These are phyloP conservation scores for Kradibia gibbosae DNA, from an alignment of 1,140 invertebrate genomes.

Conservation along the genomic window DNA sequence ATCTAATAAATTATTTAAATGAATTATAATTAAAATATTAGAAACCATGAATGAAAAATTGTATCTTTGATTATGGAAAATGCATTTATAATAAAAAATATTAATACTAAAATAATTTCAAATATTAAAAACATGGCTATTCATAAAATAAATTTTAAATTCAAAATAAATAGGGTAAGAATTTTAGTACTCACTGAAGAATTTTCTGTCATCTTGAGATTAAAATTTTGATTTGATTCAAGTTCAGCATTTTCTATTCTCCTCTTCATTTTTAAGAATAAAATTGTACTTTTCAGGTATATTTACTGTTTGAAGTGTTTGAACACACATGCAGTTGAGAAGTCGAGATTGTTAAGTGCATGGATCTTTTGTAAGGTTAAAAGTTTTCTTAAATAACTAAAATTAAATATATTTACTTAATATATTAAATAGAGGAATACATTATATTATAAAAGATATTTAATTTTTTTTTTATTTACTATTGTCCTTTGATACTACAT, in stretches of 20 bases:
- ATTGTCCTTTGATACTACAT: conserved; percentile 52
- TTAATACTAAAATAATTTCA: too few species aligned
- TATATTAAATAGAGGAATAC: too few species aligned
- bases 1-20: too few species aligned
- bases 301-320: too few species aligned
- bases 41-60: not conserved
- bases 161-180: not conserved
- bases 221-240: not conserved
- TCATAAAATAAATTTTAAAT: too few species aligned
- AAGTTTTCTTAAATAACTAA: conserved; percentile 29
- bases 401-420: too few species aligned
- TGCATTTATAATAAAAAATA: not conserved
- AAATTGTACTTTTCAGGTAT: not conserved
- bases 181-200: not conserved
- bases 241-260: not conserved
- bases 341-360: too few species aligned
- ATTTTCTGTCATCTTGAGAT: not conserved
- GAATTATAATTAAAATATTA: too few species aligned
- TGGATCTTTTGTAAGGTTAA: too few species aligned
- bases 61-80: not conserved
- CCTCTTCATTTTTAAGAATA: conserved; percentile 15
- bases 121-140: too few species aligned
- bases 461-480: conserved; percentile 28
- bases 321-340: too few species aligned
- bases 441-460: not conserved